phyloP scores from a whole-genome alignment of 2,888 invertebrate genomes.

The Oscheius sp. region DNA sequence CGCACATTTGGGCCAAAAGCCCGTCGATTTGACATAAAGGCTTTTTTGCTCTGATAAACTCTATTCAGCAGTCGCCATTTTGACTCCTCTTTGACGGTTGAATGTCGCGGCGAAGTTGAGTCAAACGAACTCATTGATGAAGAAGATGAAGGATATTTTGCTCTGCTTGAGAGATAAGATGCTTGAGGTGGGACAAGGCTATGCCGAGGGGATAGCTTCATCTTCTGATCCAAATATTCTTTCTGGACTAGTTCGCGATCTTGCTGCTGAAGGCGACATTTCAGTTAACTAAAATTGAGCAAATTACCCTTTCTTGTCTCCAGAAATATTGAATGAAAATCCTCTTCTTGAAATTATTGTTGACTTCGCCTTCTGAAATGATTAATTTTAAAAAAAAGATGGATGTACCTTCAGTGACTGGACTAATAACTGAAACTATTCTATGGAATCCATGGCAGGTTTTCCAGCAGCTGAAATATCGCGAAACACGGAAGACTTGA shows the following conservation, averaged over 20 bases:
- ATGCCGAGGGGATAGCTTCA: slow-evolving; percentile 21
- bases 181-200: slow-evolving; percentile 27
- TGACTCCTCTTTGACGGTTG: slow-evolving; percentile 20
- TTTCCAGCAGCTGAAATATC: slow-evolving; percentile 64
- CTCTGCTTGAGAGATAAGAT: slow-evolving; percentile 7
- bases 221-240: slow-evolving; percentile 26
- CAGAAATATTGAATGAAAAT: slow-evolving; percentile 63
- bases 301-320: slow-evolving; percentile 46
- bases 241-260: slow-evolving; percentile 24
- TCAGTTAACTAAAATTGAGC: not conserved
- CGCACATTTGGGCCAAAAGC: not conserved
- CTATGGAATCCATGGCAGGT: slow-evolving; percentile 61
- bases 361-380: slow-evolving; percentile 42
- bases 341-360: slow-evolving; percentile 46
- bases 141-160: slow-evolving; percentile 17
- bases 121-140: slow-evolving; percentile 25
- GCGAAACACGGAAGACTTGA: slow-evolving; percentile 55
- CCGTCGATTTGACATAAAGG: slow-evolving; percentile 19
- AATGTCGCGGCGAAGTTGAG: slow-evolving; percentile 17
- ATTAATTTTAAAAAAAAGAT: not conserved
- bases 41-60: slow-evolving; percentile 19
- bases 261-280: slow-evolving; percentile 13
- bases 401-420: slow-evolving; percentile 46
- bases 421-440: slow-evolving; percentile 59
- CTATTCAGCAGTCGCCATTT: slow-evolving; percentile 24